Conservation (phyloP, 1,140 invertebrate species). For the Sipha flava region DNA sequence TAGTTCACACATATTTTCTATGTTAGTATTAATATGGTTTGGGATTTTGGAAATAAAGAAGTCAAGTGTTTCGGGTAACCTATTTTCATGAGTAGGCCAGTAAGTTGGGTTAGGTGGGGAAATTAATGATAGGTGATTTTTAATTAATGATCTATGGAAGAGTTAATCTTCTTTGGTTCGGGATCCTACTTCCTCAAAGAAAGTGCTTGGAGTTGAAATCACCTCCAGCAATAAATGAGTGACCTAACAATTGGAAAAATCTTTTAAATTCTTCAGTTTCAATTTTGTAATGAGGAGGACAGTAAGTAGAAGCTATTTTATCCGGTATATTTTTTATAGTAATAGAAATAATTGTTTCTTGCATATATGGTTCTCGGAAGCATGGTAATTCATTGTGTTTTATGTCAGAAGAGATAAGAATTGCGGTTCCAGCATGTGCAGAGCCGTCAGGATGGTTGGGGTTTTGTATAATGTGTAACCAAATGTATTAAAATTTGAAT, state of each 20-base stretch:
- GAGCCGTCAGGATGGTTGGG: background rate
- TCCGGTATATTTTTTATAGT: background rate
- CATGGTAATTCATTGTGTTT: background rate
- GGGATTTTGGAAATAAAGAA: constrained; percentile 38
- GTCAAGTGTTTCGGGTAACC: constrained; percentile 42
- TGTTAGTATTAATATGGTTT: constrained; percentile 31
- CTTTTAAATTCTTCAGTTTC: constrained; percentile 38
- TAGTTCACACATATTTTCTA: constrained; percentile 31
- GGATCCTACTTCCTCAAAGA: background rate
- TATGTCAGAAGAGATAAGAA: background rate
- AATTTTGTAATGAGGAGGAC: constrained; percentile 32
- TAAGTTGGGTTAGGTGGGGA: too few species aligned
- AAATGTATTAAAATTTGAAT: background rate
- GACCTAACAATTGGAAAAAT: constrained; percentile 40
- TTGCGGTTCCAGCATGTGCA: too few species aligned
- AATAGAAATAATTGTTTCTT: background rate
- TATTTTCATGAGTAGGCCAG: constrained; percentile 42
- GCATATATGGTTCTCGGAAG: background rate
- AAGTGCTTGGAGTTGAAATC: constrained; percentile 24
- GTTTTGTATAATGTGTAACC: background rate
- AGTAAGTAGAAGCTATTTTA: background rate
- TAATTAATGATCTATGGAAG: constrained; percentile 39
- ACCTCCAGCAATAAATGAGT: constrained; percentile 39
- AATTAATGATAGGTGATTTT: background rate
- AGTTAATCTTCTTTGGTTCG: constrained; percentile 23